Conservation (phyloP, 2,888 invertebrate species). For the Tethea ocularis region DNA sequence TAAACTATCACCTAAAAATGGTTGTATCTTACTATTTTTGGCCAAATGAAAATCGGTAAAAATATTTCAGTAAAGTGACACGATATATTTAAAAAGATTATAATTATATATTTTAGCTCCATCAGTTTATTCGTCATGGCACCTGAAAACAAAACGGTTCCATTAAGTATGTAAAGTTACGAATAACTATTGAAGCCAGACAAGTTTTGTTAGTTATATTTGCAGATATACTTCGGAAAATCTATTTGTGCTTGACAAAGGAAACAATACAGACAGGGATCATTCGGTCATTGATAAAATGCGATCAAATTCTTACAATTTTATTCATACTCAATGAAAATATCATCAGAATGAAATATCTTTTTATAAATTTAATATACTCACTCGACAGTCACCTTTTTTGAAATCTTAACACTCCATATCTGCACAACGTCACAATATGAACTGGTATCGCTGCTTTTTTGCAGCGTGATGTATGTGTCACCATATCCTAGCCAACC, state of each 20-base stretch:
- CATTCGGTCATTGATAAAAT: too few species aligned
- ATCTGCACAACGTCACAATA: slow-evolving; percentile 58
- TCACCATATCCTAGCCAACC: slow-evolving; percentile 55
- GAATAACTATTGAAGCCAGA: too few species aligned
- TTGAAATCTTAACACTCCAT: slow-evolving; percentile 43
- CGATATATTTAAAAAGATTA: background rate
- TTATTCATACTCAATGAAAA: too few species aligned
- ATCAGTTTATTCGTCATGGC: background rate
- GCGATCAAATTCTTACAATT: too few species aligned
- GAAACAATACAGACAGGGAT: too few species aligned
- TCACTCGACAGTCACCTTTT: slow-evolving; percentile 52
- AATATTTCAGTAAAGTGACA: background rate
- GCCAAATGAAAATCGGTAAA: background rate
- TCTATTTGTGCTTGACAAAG: too few species aligned
- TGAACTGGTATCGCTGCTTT: slow-evolving; percentile 50
- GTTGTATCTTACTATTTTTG: too few species aligned
- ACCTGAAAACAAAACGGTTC: background rate
- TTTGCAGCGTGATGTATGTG: slow-evolving; percentile 54
- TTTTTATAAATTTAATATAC: slow-evolving; percentile 34
- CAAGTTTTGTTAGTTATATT: too few species aligned
- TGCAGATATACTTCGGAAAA: too few species aligned
- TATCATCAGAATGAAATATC: too few species aligned
- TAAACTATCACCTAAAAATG: too few species aligned
- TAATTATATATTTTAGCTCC: background rate
- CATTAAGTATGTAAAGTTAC: too few species aligned